phyloP scores from a whole-genome alignment of 2,113 vertebrate genomes.

The Amphiprion ocellaris region DNA sequence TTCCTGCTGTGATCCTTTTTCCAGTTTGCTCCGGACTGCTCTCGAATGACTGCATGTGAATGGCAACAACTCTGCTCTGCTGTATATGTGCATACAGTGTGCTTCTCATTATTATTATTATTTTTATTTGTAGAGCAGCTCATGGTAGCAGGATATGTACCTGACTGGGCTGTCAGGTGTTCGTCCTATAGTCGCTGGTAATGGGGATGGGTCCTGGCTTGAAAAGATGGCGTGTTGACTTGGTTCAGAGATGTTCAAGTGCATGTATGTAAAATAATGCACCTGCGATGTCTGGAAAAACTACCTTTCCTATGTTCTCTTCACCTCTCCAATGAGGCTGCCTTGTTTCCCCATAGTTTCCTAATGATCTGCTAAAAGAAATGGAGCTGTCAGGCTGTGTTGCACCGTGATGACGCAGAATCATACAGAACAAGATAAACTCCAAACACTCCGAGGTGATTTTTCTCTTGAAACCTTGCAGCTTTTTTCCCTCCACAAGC shows the following conservation, averaged over 20 bases:
- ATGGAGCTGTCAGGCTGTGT: not conserved
- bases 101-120: not conserved
- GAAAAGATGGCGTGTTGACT: not conserved
- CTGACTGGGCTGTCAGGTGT: conserved; percentile 8
- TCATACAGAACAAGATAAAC: not conserved
- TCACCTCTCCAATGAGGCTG: not conserved
- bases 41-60: conserved; percentile 24
- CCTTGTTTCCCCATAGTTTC: not conserved
- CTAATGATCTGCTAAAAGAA: conserved; percentile 13
- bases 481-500: not conserved
- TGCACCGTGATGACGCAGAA: not conserved
- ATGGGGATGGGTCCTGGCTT: conserved; percentile 13
- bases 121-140: not conserved
- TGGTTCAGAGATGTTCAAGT: not conserved
- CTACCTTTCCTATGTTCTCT: not conserved
- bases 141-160: not conserved
- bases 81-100: conserved; percentile 3
- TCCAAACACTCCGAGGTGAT: not conserved
- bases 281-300: not conserved
- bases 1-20: conserved; percentile 44
- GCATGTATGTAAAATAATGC: conserved; percentile 16
- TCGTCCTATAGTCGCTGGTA: not conserved
- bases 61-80: not conserved
- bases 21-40: conserved; percentile 34
- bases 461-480: not conserved